phyloP scores from a whole-genome alignment of 2,113 vertebrate genomes.

The Myotis yumanensis region DNA sequence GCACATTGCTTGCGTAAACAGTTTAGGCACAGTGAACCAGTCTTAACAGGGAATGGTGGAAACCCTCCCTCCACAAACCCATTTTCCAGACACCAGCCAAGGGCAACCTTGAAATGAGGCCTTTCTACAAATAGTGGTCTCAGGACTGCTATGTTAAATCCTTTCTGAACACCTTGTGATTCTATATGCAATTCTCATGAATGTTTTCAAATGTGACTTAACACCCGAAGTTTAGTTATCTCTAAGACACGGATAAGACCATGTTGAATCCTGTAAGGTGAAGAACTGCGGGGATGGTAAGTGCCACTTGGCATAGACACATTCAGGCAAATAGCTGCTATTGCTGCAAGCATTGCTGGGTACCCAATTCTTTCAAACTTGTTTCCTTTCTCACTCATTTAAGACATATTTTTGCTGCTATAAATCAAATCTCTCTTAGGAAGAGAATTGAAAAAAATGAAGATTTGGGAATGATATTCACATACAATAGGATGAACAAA shows the following conservation, averaged over 20 bases:
- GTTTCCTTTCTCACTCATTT: background rate
- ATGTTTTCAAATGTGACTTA: background rate
- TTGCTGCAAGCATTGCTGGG: background rate
- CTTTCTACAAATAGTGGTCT: background rate
- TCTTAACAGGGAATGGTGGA: background rate
- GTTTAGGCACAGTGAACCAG: background rate
- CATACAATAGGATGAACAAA: background rate
- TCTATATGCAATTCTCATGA: background rate
- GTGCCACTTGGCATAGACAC: background rate
- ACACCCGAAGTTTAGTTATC: background rate
- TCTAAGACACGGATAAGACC: background rate
- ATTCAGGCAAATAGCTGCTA: background rate
- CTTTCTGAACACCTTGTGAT: background rate
- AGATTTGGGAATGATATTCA: background rate
- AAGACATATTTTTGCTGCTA: background rate
- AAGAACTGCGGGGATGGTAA: background rate
- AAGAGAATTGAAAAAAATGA: slow-evolving; percentile 11
- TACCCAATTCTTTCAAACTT: background rate
- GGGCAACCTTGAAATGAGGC: background rate
- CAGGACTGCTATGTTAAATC: background rate
- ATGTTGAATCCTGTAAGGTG: background rate
- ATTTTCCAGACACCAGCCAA: background rate
- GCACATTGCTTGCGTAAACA: background rate
- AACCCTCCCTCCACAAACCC: background rate
- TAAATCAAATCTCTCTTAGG: background rate